Evolutionary conservation across 2,888 invertebrate genomes (phyloP).

Genomic region (Odontocolon sp.): DNA sequence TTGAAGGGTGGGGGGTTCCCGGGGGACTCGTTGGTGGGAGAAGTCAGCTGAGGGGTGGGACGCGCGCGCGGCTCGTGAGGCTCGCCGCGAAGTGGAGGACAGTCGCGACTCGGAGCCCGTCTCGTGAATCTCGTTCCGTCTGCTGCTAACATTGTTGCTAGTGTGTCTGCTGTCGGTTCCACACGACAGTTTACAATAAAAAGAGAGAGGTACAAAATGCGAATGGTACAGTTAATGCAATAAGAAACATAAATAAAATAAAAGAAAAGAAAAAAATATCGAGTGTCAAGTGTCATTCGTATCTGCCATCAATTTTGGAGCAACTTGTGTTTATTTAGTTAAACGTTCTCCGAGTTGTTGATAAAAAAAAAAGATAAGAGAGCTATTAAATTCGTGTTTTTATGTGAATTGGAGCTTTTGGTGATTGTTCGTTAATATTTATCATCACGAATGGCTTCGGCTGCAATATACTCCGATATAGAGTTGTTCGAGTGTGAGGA

Average conservation of each 20-base stretch:
- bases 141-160: not conserved
- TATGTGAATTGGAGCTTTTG: conserved; percentile 19
- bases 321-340: conserved; percentile 2
- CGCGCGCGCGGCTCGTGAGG: conserved; percentile 57
- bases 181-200: not conserved
- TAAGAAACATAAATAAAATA: not conserved
- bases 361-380: not conserved
- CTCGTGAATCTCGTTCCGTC: conserved; percentile 60
- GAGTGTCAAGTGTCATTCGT: conserved; percentile 32
- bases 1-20: conserved; percentile 54
- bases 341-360: not conserved
- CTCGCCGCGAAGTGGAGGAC: conserved; percentile 61
- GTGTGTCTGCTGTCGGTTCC: conserved; percentile 26
- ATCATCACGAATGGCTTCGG: conserved; percentile 51
- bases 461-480: conserved; percentile 7
- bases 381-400: conserved; percentile 11
- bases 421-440: conserved; percentile 23
- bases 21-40: conserved; percentile 64
- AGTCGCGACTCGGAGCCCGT: conserved; percentile 75
- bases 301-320: conserved; percentile 17
- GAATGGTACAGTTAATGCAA: not conserved
- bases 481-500: conserved; percentile 42
- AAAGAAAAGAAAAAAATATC: not conserved
- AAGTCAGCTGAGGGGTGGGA: conserved; percentile 64
- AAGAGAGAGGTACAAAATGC: not conserved